These are phyloP conservation scores for Tribolium freemani DNA, from an alignment of 2,888 invertebrate genomes.

Conservation along the genomic window DNA sequence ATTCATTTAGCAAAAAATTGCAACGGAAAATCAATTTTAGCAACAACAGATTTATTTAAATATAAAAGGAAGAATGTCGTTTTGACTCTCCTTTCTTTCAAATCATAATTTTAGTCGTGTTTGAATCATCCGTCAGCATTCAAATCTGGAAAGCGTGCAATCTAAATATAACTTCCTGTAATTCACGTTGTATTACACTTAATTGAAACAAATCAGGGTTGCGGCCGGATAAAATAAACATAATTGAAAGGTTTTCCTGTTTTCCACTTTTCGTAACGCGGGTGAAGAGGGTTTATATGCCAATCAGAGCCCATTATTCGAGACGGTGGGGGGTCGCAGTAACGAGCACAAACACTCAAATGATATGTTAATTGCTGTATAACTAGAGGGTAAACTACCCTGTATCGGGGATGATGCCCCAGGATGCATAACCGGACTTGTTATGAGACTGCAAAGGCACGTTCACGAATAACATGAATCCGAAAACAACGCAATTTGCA, in stretches of 20 bases:
- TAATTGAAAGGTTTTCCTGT: slow-evolving; percentile 60
- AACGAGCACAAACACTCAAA: slow-evolving; percentile 64
- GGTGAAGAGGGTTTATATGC: slow-evolving; percentile 51
- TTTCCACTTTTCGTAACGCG: slow-evolving; percentile 37
- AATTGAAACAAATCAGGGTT: slow-evolving; percentile 58
- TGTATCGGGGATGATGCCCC: slow-evolving; percentile 53
- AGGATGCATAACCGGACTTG: slow-evolving; percentile 60
- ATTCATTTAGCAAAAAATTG: not conserved
- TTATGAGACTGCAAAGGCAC: slow-evolving; percentile 64
- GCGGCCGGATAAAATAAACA: slow-evolving; percentile 57
- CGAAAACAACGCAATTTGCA: slow-evolving; percentile 61
- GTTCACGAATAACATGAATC: slow-evolving; percentile 65
- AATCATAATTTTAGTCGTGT: slow-evolving; percentile 3
- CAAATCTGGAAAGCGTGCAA: slow-evolving; percentile 17
- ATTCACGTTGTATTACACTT: slow-evolving; percentile 57
- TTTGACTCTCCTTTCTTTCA: not conserved
- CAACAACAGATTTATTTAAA: too few relatives aligned
- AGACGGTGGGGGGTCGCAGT: slow-evolving; percentile 56
- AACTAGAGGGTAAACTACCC: slow-evolving; percentile 63
- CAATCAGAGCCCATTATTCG: slow-evolving; percentile 64
- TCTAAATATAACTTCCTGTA: slow-evolving; percentile 44
- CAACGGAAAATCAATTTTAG: not conserved
- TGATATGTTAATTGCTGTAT: slow-evolving; percentile 65
- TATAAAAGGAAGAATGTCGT: too few relatives aligned
- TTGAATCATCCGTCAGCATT: slow-evolving; percentile 10